Conservation (phyloP, 2,888 invertebrate species). For the Siphlonurus alternatus region DNA sequence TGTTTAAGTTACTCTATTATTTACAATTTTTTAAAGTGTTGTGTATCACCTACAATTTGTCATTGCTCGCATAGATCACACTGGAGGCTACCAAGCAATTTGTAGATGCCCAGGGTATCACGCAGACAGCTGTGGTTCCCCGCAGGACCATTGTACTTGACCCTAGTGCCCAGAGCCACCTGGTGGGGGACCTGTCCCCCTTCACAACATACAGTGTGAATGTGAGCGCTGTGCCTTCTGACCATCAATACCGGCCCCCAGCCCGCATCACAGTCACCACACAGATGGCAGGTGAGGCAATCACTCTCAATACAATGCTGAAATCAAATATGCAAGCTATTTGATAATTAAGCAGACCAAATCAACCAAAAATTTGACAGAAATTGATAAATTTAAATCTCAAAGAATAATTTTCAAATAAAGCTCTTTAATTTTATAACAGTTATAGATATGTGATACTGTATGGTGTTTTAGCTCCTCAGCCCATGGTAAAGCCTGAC, state of each 20-base stretch:
- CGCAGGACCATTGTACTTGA: conserved; percentile 17
- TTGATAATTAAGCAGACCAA: too few relatives aligned
- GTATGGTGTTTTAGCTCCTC: conserved; percentile 20
- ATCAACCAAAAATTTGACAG: too few relatives aligned
- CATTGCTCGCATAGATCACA: conserved; percentile 16
- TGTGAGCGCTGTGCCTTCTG: conserved; percentile 24
- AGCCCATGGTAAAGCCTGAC: conserved; percentile 28
- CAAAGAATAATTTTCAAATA: too few relatives aligned
- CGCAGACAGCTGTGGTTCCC: conserved; percentile 22
- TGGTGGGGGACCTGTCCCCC: conserved; percentile 23
- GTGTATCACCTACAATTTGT: too few relatives aligned
- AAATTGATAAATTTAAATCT: too few relatives aligned
- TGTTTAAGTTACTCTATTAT: too few relatives aligned
- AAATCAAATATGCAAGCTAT: too few relatives aligned
- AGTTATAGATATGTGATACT: background rate
- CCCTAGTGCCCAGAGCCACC: conserved; percentile 18
- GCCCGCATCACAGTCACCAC: conserved; percentile 27
- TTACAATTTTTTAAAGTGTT: too few relatives aligned
- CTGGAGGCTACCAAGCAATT: conserved; percentile 26
- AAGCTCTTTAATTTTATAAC: too few relatives aligned
- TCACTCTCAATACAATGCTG: too few relatives aligned
- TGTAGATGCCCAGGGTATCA: conserved; percentile 25
- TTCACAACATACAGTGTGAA: conserved; percentile 28
- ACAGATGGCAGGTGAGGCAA: conserved; percentile 25
- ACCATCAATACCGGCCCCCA: conserved; percentile 24